Evolutionary conservation across 2,113 vertebrate genomes (phyloP).

Genomic region (Cebus imitator): DNA sequence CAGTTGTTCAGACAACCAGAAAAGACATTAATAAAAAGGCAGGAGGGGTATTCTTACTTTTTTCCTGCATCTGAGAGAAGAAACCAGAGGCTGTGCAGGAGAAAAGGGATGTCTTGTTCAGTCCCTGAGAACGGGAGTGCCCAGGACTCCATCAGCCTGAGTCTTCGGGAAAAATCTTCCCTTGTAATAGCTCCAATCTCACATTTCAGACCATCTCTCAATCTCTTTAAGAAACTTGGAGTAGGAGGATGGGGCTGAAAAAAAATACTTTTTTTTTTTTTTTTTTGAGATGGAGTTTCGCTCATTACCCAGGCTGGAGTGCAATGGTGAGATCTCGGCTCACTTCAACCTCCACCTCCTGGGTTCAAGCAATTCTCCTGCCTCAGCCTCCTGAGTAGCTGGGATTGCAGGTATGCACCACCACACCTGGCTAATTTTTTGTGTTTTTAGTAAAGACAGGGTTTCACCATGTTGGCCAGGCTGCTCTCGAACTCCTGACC

Average conservation of each 20-base stretch:
- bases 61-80: accelerated
- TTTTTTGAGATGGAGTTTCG: too few relatives aligned
- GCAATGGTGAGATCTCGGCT: too few relatives aligned
- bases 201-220: neutral
- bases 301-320: too few relatives aligned
- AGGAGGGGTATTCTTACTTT: accelerated
- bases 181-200: neutral
- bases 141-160: accelerated
- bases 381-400: too few relatives aligned
- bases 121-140: accelerated
- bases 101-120: accelerated
- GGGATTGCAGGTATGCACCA: too few relatives aligned
- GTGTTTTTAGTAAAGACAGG: too few relatives aligned
- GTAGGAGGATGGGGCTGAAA: neutral
- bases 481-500: too few relatives aligned
- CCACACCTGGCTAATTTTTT: too few relatives aligned
- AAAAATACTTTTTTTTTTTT: neutral
- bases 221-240: neutral
- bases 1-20: neutral
- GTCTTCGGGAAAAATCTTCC: neutral
- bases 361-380: too few relatives aligned
- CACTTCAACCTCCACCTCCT: too few relatives aligned
- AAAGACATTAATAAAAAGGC: neutral
- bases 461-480: too few relatives aligned
- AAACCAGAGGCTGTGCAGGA: neutral